Base-by-base conservation (phyloP, 1,140 invertebrate species). In the Triops cancriformis region DNA sequence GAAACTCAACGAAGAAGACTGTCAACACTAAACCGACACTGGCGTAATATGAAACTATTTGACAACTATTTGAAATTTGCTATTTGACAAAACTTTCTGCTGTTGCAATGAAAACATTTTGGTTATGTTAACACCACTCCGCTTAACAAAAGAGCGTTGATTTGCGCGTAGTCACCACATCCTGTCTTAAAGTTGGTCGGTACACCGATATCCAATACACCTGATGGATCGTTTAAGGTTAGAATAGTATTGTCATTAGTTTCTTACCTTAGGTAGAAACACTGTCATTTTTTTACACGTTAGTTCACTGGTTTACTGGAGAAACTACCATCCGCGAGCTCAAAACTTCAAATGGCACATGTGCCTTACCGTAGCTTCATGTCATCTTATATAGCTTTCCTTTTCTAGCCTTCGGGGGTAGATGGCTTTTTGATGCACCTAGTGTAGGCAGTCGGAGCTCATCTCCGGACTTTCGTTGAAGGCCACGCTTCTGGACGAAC, bases 331-430 rank as follows among this genome's bases (percentile, higher is more conserved):
- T 64, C 51, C 18, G 23, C 51, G 51, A 64, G 18, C 51, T 64
- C 51, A 14, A 64, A n/a, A 64, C 51, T 18, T 18, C 51, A 64
- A 64, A 64, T 64, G 51, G 51, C 51, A 64, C 51, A 64, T 64
- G 51, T 64, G n/a, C 51, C 14, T 64, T 64, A 64, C 51, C 23
- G 51, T 64, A 64, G 51, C 23, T 23, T 23, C 23, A 64, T 18
- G 14, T n/a, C 51, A 18, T 64, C 51, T 64, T 64, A 64, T 64
- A 64, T 64, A 64, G 51, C 51, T 64, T 64, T 64, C 51, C 51
- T 64, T 64, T 64, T 64, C 51, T 64, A 64, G n/a, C 51, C 51
- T 64, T 23, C 0, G 23, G 51, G 51, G n/a, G 23, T 18, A 23
- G 51, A 64, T 64, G 51, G 18, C 51, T 64, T 64, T 23, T 23